phyloP scores from a whole-genome alignment of 2,888 invertebrate species.

The Hyposoter didymator region DNA sequence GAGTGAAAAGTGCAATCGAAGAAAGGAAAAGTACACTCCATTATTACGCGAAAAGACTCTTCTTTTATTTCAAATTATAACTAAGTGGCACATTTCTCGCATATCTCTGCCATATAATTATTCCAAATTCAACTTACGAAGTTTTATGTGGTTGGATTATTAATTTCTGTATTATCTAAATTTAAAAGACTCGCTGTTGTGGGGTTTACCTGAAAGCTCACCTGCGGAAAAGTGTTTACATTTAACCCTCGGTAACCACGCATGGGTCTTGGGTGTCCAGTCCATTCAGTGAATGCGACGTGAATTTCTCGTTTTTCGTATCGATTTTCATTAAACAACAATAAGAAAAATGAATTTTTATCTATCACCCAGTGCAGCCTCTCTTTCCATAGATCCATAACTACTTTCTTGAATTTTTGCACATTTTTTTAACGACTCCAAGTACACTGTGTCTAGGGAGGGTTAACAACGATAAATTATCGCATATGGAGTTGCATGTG shows the following conservation, averaged over 20 bases:
- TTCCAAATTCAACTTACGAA: background rate
- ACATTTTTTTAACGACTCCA: too few species aligned
- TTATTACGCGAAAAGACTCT: background rate
- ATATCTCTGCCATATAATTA: background rate
- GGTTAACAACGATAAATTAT: background rate
- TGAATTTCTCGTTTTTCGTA: too few species aligned
- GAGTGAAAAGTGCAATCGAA: conserved; percentile 1
- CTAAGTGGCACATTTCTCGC: background rate
- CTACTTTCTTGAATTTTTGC: too few species aligned
- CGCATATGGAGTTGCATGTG: background rate
- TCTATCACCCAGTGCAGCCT: too few species aligned
- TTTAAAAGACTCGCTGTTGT: background rate
- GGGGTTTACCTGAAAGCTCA: background rate
- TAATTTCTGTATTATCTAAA: background rate
- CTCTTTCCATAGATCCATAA: too few species aligned
- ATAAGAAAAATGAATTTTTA: too few species aligned
- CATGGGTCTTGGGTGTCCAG: too few species aligned
- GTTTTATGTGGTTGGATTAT: background rate
- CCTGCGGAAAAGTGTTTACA: background rate
- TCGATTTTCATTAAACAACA: too few species aligned
- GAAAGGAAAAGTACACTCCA: background rate
- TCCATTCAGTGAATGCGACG: too few species aligned
- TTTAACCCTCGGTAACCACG: too few species aligned
- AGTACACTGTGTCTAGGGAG: too few species aligned
- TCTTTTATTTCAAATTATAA: background rate